Conservation (phyloP, 2,888 invertebrate genomes). For the Acronicta alni region DNA sequence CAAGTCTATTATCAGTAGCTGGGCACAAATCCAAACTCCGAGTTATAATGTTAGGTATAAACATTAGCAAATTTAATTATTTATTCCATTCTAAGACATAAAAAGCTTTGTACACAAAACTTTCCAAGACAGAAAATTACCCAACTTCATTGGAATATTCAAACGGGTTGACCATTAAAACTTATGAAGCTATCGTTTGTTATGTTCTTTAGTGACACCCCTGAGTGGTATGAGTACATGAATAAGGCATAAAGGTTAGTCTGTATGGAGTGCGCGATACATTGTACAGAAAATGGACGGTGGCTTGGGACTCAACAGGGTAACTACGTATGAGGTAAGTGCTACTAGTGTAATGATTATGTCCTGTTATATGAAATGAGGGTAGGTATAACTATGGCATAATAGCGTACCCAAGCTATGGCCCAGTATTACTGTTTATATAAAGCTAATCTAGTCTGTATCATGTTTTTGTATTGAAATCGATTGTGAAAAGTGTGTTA, state of each 20-base stretch:
- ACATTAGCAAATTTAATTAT: no score
- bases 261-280: constrained; percentile 57
- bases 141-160: constrained; percentile 30
- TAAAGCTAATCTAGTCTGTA: no score
- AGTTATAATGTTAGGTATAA: no score
- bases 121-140: constrained; percentile 6
- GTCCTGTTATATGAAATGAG: constrained; percentile 8
- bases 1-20: no score
- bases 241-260: constrained; percentile 74
- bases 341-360: constrained; percentile 34
- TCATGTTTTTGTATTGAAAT: no score
- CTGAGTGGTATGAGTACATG: constrained; percentile 63
- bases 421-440: no score
- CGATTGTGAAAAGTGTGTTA: no score
- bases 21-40: no score
- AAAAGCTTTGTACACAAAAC: not conserved
- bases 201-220: constrained; percentile 52
- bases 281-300: constrained; percentile 61
- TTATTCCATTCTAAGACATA: not conserved
- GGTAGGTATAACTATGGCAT: not conserved
- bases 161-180: constrained; percentile 25
- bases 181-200: constrained; percentile 25
- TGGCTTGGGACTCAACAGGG: constrained; percentile 42
- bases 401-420: no score
- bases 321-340: constrained; percentile 35